Evolutionary conservation across 2,888 invertebrate species (phyloP).

Genomic region (Lacanobia wlatinum): DNA sequence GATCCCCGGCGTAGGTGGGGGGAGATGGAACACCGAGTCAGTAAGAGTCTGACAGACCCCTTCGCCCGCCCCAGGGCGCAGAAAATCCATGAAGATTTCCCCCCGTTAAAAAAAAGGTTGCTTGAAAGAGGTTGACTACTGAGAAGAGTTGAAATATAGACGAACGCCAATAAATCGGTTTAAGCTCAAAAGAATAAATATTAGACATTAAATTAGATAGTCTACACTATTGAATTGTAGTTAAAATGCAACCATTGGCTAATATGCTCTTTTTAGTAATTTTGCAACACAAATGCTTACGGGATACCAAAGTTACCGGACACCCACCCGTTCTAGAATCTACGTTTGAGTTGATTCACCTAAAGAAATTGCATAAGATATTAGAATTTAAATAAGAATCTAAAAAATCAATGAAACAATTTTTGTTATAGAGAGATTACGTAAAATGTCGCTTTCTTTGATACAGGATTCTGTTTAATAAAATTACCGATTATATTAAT

Average conservation of each 20-base stretch:
- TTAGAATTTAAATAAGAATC: conserved; percentile 8
- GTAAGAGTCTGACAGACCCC: too few species aligned
- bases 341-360: conserved; percentile 24
- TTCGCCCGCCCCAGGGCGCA: too few species aligned
- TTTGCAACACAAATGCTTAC: neutral
- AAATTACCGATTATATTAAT: neutral
- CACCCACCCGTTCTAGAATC: conserved; percentile 1
- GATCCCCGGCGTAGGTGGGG: too few species aligned
- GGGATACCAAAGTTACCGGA: neutral
- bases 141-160: too few species aligned
- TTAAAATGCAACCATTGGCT: neutral
- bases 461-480: neutral
- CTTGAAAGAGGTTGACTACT: too few species aligned
- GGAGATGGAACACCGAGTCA: too few species aligned
- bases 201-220: too few species aligned
- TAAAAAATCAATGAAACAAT: neutral
- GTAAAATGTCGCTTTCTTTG: conserved; percentile 10
- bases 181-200: too few species aligned
- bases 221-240: too few species aligned
- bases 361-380: conserved; percentile 25
- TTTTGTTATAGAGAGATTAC: conserved; percentile 7
- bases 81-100: too few species aligned
- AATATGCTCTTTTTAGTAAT: neutral
- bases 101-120: too few species aligned
- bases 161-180: too few species aligned